phyloP scores from a whole-genome alignment of 2,113 vertebrate species.

The Sardina pilchardus region DNA sequence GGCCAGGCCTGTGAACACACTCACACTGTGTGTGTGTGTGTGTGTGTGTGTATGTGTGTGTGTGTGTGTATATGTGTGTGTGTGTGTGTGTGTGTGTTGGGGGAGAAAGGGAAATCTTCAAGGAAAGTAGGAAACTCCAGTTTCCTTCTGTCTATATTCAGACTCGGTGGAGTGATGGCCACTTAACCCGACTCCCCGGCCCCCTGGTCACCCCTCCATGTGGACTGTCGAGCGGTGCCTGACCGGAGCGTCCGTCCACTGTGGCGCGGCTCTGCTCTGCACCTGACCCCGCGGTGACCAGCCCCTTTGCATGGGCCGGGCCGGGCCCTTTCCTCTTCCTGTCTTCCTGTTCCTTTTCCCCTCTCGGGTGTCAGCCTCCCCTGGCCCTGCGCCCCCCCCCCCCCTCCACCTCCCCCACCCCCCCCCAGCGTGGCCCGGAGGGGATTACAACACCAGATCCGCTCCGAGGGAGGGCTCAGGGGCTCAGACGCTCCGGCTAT shows the following conservation, averaged over 20 bases:
- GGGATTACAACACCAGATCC: conserved; percentile 33
- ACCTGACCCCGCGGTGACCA: not conserved
- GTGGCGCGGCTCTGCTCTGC: not conserved
- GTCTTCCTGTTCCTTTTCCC: not conserved
- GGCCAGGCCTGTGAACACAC: not conserved
- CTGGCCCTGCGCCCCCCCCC: not conserved
- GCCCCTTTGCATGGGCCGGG: not conserved
- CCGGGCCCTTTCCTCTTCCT: not conserved
- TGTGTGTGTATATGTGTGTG: too few species aligned
- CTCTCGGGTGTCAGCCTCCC: conserved; percentile 22
- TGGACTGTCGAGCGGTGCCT: not conserved
- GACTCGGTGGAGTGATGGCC: not conserved
- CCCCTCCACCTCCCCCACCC: not conserved
- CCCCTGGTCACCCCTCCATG: not conserved
- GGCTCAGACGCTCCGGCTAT: not conserved
- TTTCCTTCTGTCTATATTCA: not conserved
- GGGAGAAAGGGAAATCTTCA: not conserved
- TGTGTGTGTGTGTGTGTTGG: not conserved
- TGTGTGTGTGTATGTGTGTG: not conserved
- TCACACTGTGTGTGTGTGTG: not conserved
- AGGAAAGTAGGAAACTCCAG: not conserved
- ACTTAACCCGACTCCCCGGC: not conserved
- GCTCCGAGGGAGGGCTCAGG: conserved; percentile 1
- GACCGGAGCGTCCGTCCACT: not conserved
- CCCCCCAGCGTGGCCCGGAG: not conserved